Percentiles rank a stretch among this genome's conserved stretches.
Conservation (phyloP, 2,113 vertebrate species). For the Gorsachius goisagi region DNA sequence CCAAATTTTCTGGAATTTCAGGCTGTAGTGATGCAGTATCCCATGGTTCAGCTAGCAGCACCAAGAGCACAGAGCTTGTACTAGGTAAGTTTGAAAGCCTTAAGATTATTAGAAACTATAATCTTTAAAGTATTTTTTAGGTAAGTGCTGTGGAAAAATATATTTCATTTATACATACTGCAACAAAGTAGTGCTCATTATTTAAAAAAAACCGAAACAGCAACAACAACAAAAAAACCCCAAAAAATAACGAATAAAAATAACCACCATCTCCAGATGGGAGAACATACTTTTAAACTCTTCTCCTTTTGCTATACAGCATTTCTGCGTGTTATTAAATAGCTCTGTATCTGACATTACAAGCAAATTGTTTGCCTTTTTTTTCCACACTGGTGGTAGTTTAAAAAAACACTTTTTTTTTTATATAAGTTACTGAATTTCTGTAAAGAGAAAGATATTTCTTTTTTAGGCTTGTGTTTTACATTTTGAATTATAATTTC, state of each 20-base stretch:
- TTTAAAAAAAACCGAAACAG: not conserved
- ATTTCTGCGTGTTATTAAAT: not conserved
- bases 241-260: not conserved
- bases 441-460: not conserved
- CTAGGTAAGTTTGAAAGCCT: slow-evolving; percentile 77
- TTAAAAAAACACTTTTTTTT: not conserved
- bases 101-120: not conserved
- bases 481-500: not conserved
- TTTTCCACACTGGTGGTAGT: not conserved
- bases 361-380: not conserved
- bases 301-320: not conserved
- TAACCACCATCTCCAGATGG: not conserved
- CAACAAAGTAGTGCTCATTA: not conserved
- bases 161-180: not conserved
- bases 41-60: slow-evolving; percentile 90
- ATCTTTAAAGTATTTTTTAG: not conserved
- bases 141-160: not conserved
- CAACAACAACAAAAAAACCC: no score
- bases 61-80: slow-evolving; percentile 89
- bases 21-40: slow-evolving; percentile 93
- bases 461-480: not conserved
- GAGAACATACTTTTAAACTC: not conserved
- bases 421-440: not conserved
- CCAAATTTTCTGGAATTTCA: slow-evolving; percentile 94
- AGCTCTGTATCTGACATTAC: not conserved